Evolutionary conservation across 2,797 vertebrate genomes (phyloP).

Genomic region (Mormyrops boulengeri): DNA sequence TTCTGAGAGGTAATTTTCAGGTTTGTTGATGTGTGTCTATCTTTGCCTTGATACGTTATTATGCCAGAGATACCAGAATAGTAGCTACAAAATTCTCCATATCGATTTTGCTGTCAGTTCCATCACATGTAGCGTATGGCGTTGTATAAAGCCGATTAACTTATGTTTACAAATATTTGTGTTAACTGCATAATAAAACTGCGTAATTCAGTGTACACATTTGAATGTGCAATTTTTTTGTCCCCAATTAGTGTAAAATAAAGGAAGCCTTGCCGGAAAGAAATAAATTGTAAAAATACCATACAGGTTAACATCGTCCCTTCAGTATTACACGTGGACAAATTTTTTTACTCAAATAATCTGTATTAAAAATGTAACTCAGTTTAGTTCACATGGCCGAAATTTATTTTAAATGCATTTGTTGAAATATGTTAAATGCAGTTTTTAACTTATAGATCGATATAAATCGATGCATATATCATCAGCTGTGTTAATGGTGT

Average conservation of each 20-base stretch:
- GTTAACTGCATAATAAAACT: background rate
- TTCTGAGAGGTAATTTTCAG: background rate
- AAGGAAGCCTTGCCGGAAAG: background rate
- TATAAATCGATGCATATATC: background rate
- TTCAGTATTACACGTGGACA: background rate
- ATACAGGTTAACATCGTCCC: background rate
- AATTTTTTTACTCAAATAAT: background rate
- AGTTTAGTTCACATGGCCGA: background rate
- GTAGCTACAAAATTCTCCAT: background rate
- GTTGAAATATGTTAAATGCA: background rate
- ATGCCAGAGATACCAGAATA: background rate
- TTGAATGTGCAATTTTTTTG: background rate
- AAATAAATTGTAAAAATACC: background rate
- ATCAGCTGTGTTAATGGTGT: background rate
- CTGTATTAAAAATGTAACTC: background rate
- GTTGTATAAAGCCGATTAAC: background rate
- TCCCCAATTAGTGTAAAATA: background rate
- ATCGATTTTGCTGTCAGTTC: background rate
- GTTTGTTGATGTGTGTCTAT: background rate
- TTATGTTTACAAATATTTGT: background rate
- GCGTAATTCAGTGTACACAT: background rate
- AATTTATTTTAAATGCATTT: background rate
- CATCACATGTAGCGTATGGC: background rate
- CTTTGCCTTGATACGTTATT: background rate
- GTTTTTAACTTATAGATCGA: background rate